Base-by-base conservation (phyloP, 2,113 vertebrate species). In the Aviceda subcristata region DNA sequence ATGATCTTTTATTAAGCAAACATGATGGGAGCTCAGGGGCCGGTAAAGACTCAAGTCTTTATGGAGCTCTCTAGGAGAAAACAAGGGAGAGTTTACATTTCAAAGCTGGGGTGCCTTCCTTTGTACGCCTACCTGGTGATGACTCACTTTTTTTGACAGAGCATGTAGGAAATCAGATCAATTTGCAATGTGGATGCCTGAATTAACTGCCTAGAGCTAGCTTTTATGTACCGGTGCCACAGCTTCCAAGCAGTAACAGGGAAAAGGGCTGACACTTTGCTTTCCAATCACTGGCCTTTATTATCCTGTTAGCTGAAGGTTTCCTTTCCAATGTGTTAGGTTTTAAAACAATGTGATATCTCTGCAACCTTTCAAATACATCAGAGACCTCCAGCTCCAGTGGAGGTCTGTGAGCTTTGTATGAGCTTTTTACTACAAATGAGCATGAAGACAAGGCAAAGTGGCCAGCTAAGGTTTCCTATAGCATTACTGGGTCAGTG, bases 311-410 rank as follows among this genome's bases (percentile, higher is more conserved):
- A 66, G 50, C 19, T 48, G 30, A 79, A 79, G 36, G 43, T 63
- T 78, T 74, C 23, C 7, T 51, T 92, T 71, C 23, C 38, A 68
- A 12, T 2, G 15, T 41, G n/a, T 30, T 64, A 45, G 18, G 26
- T 75, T 69, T 69, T 80, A 36, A 85, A 75, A 30, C 43, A 51
- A 43, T 16, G 16, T 43, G 27, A 36, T 63, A 29, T 34, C 8
- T 71, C 69, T 85, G n/a, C 29, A 53, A 43, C 22, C 51, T 87
- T 85, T 59, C 50, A 75, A 12, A 66, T 32, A 15, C 13, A 41
- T 11, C 39, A 18, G 10, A 92, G 15, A 4, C 7, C 1, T 1
- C 4, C 22, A 48, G 18, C 7, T 80, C 85, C n/a, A 30, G 0
- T 10, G 13, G 63, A 59, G 13, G 22, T 60, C 63, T 26, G 5